These are phyloP conservation scores for Arothron firmamentum DNA, from an alignment of 2,113 vertebrate genomes.

Conservation along the genomic window DNA sequence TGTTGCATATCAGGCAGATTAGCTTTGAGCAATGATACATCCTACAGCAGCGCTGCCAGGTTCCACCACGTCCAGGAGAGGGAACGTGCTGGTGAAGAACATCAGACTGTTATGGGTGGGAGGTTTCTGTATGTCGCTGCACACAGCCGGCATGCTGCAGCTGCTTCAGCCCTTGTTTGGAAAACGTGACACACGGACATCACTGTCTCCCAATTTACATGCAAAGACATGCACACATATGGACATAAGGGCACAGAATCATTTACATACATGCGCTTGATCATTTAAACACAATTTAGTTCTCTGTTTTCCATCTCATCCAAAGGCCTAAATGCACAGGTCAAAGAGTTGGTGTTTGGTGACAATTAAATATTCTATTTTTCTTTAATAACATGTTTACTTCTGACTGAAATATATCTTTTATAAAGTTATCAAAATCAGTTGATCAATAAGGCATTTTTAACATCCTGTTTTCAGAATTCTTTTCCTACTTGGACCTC, in stretches of 20 bases:
- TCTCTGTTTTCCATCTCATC: too few species aligned
- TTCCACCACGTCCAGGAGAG: constrained; percentile 4
- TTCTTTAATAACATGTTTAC: not conserved
- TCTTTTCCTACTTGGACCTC: constrained; percentile 20
- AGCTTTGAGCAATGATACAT: constrained; percentile 30
- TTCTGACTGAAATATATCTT: constrained; percentile 11
- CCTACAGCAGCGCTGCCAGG: constrained; percentile 26
- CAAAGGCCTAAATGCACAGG: too few species aligned
- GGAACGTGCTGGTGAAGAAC: not conserved
- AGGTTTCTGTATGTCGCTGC: too few species aligned
- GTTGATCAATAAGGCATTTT: constrained; percentile 58
- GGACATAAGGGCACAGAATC: constrained; percentile 37
- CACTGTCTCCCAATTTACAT: constrained; percentile 24
- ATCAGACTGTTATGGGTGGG: too few species aligned
- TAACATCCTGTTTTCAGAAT: constrained; percentile 30
- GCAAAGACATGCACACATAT: constrained; percentile 48
- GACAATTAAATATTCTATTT: not conserved
- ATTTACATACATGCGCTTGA: constrained; percentile 27
- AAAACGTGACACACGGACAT: constrained; percentile 24
- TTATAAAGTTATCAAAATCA: constrained; percentile 18
- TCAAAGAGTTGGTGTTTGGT: too few species aligned
- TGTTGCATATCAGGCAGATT: constrained; percentile 39
- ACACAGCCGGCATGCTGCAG: constrained; percentile 43
- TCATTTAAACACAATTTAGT: constrained; percentile 7
- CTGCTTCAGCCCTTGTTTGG: constrained; percentile 28